A percentile compares a stretch with the other conserved stretches of the same genome.
Evolutionary conservation across 2,797 vertebrate genomes (phyloP).

Genomic region (Botia kubotai): DNA sequence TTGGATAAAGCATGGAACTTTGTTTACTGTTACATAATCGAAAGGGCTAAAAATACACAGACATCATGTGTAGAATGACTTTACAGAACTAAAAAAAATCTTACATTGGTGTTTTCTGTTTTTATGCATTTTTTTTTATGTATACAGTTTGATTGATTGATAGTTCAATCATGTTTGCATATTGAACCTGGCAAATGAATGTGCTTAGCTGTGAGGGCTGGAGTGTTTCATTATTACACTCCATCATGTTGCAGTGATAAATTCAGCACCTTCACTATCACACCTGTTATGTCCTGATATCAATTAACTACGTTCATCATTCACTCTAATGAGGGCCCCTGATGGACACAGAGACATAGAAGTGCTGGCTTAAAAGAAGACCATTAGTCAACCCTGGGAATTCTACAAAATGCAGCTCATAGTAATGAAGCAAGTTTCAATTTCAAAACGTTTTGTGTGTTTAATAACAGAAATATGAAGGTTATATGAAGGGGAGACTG

Average conservation of each 20-base stretch:
- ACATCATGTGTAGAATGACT: neutral
- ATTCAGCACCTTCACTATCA: neutral
- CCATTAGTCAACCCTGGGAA: neutral
- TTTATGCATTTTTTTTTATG: neutral
- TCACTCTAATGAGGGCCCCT: conserved; percentile 1
- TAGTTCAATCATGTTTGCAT: neutral
- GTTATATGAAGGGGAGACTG: too few species aligned
- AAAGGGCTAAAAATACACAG: neutral
- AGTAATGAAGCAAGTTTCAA: too few species aligned
- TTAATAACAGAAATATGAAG: too few species aligned
- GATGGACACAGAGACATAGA: conserved; percentile 7
- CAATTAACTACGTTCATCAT: conserved; percentile 27
- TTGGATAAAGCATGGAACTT: conserved; percentile 8
- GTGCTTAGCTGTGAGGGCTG: neutral
- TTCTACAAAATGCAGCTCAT: neutral
- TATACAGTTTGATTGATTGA: neutral
- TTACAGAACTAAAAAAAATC: neutral
- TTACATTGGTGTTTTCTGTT: neutral
- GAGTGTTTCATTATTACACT: neutral
- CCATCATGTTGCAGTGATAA: neutral
- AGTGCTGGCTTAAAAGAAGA: neutral
- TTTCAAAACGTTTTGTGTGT: too few species aligned
- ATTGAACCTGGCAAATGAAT: neutral
- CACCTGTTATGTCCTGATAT: neutral
- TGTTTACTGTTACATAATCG: conserved; percentile 24